These are phyloP conservation scores for Aradophagus sp. DNA, from an alignment of 1,140 invertebrate genomes.

Conservation along the genomic window DNA sequence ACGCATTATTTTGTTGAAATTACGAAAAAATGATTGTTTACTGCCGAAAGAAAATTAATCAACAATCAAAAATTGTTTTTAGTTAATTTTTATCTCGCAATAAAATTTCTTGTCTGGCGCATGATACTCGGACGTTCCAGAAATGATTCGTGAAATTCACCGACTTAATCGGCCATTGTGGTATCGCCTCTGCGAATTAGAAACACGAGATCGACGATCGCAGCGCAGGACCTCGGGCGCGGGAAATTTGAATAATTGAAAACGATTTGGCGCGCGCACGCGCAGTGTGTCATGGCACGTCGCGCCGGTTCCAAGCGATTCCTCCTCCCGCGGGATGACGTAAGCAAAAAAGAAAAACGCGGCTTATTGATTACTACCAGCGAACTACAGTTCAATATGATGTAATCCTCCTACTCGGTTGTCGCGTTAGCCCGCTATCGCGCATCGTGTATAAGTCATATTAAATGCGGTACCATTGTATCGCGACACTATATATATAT, in stretches of 20 bases:
- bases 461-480: conserved; percentile 55
- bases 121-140: too few relatives aligned
- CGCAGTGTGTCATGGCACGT: conserved; percentile 48
- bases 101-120: too few relatives aligned
- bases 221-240: conserved; percentile 19
- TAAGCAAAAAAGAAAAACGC: conserved; percentile 59
- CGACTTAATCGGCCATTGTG: too few relatives aligned
- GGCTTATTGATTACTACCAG: conserved; percentile 60
- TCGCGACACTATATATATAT: conserved; percentile 29
- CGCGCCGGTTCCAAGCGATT: conserved; percentile 42
- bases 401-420: conserved; percentile 58
- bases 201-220: conserved; percentile 20
- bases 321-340: conserved; percentile 33
- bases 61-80: too few relatives aligned
- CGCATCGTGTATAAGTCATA: conserved; percentile 60
- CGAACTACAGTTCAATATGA: conserved; percentile 60
- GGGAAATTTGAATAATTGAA: conserved; percentile 45
- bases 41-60: too few relatives aligned
- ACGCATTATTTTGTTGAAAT: too few relatives aligned
- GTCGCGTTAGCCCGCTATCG: conserved; percentile 57
- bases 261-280: conserved; percentile 38
- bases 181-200: too few relatives aligned
- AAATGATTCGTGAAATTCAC: too few relatives aligned
- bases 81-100: too few relatives aligned
- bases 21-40: too few relatives aligned